phyloP scores from a whole-genome alignment of 2,113 vertebrate species.

The Cyanoderma ruficeps region DNA sequence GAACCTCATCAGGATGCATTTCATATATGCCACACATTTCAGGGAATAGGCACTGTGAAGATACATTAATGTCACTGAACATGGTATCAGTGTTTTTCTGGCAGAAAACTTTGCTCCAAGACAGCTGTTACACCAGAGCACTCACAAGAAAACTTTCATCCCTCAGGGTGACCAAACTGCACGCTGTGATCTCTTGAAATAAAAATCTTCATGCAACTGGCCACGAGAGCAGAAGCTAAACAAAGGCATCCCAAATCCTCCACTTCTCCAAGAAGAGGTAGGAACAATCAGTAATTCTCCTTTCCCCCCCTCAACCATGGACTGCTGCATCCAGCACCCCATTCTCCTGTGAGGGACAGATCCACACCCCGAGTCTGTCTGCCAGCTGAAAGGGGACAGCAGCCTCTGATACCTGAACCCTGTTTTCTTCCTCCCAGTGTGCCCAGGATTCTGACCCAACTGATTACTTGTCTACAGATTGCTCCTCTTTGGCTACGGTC shows the following conservation, averaged over 20 bases:
- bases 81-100: not conserved
- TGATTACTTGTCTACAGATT: not conserved
- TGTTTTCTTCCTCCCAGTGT: not conserved
- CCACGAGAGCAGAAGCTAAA: not conserved
- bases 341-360: not conserved
- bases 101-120: not conserved
- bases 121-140: not conserved
- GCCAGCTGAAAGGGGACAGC: not conserved
- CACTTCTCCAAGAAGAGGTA: not conserved
- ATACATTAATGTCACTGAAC: not conserved
- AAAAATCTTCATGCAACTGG: not conserved
- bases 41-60: not conserved
- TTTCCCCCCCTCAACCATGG: accelerated
- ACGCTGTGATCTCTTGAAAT: not conserved
- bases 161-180: not conserved
- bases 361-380: not conserved
- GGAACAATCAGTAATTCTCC: not conserved
- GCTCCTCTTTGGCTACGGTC: not conserved
- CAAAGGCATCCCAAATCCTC: not conserved
- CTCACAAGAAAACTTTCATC: not conserved
- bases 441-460: not conserved
- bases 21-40: not conserved
- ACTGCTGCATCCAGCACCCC: not conserved
- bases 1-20: not conserved
- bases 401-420: not conserved